A percentile compares a stretch with the other conserved stretches of the same genome.
These are phyloP conservation scores for Corythoichthys intestinalis DNA, from an alignment of 2,113 vertebrate species.

Conservation along the genomic window DNA sequence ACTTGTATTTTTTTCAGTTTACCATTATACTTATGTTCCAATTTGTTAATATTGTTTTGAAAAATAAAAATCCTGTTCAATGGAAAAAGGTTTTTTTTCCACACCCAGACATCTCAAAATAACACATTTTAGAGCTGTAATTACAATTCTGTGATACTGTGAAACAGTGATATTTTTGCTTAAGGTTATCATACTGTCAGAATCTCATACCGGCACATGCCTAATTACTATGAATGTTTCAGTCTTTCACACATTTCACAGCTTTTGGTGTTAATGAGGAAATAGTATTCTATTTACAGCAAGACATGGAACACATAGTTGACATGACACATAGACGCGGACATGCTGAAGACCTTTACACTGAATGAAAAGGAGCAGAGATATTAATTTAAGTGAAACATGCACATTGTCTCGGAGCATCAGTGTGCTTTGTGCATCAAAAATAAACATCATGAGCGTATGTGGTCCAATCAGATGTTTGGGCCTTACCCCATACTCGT, in stretches of 20 bases:
- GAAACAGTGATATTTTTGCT: too few species aligned
- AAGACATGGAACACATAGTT: background rate
- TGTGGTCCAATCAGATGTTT: background rate
- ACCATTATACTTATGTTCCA: too few species aligned
- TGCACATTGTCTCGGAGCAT: background rate
- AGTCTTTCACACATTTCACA: conserved; percentile 20
- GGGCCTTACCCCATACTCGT: background rate
- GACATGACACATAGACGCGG: background rate
- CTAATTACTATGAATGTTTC: background rate
- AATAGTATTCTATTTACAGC: background rate
- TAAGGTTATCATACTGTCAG: too few species aligned
- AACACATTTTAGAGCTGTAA: too few species aligned
- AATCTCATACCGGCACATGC: too few species aligned
- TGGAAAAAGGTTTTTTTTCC: too few species aligned
- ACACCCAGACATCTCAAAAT: too few species aligned
- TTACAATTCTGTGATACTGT: too few species aligned
- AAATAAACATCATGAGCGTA: background rate
- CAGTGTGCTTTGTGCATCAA: background rate
- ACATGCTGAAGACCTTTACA: background rate
- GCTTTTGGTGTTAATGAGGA: background rate
- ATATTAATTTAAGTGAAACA: background rate
- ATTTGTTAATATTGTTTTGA: too few species aligned
- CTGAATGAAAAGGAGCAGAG: background rate
- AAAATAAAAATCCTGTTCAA: too few species aligned
- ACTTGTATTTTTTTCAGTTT: too few species aligned